Conservation (phyloP, 2,888 invertebrate genomes). For the Noctuana brunneofusca region DNA sequence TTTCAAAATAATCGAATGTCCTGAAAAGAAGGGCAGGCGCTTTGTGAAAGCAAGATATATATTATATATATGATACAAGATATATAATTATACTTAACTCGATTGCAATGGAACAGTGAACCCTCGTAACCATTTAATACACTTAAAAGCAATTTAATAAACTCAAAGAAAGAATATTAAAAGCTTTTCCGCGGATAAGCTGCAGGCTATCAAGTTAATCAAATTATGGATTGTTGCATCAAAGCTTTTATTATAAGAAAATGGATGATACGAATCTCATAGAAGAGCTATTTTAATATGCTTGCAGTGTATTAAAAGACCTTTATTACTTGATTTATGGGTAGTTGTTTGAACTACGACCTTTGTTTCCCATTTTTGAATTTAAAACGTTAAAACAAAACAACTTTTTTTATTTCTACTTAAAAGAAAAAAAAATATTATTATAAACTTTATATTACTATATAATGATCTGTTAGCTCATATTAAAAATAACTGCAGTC, state of each 20-base stretch:
- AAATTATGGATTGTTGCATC: conserved; percentile 14
- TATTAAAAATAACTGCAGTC: too few relatives aligned
- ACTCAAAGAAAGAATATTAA: conserved; percentile 14
- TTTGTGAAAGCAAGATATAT: too few relatives aligned
- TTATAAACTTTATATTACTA: too few relatives aligned
- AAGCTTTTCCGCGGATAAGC: conserved; percentile 4
- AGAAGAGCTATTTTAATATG: background rate
- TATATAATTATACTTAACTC: too few relatives aligned
- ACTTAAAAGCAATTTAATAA: conserved; percentile 19
- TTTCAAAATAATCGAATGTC: too few relatives aligned
- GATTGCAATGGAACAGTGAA: background rate
- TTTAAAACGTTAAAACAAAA: background rate
- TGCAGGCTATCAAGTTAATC: conserved; percentile 14
- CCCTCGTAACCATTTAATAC: conserved; percentile 2
- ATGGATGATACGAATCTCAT: background rate
- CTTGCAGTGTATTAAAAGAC: background rate
- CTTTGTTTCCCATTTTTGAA: background rate
- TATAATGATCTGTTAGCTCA: too few relatives aligned
- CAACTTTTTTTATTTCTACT: too few relatives aligned
- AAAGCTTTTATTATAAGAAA: conserved; percentile 6
- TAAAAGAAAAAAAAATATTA: too few relatives aligned
- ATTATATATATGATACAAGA: too few relatives aligned
- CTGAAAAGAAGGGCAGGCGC: too few relatives aligned
- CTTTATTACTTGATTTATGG: too few relatives aligned
- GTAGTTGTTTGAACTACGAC: too few relatives aligned